A percentile compares a stretch with the other conserved stretches of the same genome.
phyloP scores from a whole-genome alignment of 2,888 invertebrate genomes.

The Dolichomitus sp. region DNA sequence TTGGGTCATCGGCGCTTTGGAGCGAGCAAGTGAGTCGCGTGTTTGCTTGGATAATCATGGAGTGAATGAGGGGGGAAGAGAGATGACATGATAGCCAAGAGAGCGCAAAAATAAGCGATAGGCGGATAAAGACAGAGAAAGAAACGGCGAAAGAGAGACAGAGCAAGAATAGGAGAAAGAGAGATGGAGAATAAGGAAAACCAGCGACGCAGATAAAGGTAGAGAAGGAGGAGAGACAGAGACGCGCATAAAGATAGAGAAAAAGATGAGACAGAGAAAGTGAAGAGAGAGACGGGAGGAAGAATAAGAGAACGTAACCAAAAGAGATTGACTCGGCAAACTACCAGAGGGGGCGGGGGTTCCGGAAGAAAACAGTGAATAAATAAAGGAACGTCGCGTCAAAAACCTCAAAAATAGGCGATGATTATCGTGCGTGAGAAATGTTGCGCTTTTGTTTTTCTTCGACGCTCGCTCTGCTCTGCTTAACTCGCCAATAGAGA shows the following conservation, averaged over 20 bases:
- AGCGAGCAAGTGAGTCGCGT: conserved; percentile 29
- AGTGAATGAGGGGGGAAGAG: background rate
- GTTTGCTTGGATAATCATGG: conserved; percentile 26
- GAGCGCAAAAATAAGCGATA: background rate
- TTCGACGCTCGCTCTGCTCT: conserved; percentile 50
- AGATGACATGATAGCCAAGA: background rate
- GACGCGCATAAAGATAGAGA: background rate
- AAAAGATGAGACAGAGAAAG: conserved; percentile 22
- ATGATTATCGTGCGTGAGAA: conserved; percentile 9
- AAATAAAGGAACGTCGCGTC: conserved; percentile 24
- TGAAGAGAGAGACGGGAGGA: conserved; percentile 45
- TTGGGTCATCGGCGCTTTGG: conserved; percentile 34
- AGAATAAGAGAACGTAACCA: conserved; percentile 64
- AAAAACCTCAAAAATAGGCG: background rate
- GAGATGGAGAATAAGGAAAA: background rate
- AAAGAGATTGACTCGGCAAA: conserved; percentile 64
- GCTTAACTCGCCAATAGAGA: conserved; percentile 43
- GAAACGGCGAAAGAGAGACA: conserved; percentile 1
- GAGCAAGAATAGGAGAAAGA: background rate
- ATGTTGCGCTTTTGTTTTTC: conserved; percentile 22
- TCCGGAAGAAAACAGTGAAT: conserved; percentile 51
- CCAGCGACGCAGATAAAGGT: background rate
- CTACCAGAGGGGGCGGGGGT: conserved; percentile 33
- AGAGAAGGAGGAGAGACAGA: background rate
- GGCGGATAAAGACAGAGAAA: background rate